Evolutionary conservation across 2,888 invertebrate species (phyloP), one percentile per base, ranked within the genome.

Genomic region (Acleris holmiana): DNA sequence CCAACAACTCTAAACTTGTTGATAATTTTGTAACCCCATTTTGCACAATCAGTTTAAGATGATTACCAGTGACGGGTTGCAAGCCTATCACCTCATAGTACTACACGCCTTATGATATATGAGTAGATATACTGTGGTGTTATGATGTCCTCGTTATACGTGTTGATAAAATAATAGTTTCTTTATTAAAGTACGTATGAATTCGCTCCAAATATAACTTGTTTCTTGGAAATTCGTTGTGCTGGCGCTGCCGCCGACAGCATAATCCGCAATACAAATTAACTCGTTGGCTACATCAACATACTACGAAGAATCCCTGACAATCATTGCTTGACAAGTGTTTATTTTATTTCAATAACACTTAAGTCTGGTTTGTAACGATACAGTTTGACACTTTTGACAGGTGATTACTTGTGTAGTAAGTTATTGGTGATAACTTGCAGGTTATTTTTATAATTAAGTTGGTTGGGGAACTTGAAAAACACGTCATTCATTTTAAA

Each of bases 241-340:
- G 35, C 44, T 47, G 48, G 48, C 48, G 58, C 58, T 40, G 58
- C 48, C 64, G 0, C 13, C 8, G 35, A 13, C 35, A 19, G 2
- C 40, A 47, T 59, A 64, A 64, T 58, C 63, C 47, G 53, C 58
- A 25, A 47, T 58, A 53, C 63, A 64, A 64, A 59, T 64, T 19
- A 59, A 35, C 18, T 48, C 41, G 58, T 59, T 44, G 58, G 57
- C 6, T 58, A 57, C 47, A 47, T 63, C 10, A 6, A n/a, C 15
- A 17, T 51, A n/a, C 15, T n/a, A 19, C 13, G n/a, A 18, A 49
- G 29, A 46, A 63, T 47, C 15, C 35, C 23, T 53, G 54, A 54
- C 29, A 2, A 6, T n/a, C 48, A 17, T 2, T 48, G 17, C n/a
- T 15, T 21, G 7, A 19, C 17, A 54, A 18, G 29, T 25, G 41